These are phyloP conservation scores for Masticophis lateralis DNA, from an alignment of 2,797 vertebrate genomes.

Conservation along the genomic window DNA sequence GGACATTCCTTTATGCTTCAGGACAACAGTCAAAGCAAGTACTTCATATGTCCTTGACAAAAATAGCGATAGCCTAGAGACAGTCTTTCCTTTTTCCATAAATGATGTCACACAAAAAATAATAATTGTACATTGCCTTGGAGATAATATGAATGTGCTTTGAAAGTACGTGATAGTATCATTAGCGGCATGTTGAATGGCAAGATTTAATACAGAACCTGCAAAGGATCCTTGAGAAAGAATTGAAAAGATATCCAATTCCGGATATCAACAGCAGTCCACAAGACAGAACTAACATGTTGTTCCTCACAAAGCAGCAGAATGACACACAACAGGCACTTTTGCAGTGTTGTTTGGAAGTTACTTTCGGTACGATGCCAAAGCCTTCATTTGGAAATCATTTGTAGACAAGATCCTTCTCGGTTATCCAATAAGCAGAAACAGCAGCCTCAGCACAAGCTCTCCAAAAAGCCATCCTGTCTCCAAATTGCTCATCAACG, in stretches of 20 bases:
- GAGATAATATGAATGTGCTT: background rate
- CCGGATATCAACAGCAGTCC: background rate
- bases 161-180: background rate
- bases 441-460: background rate
- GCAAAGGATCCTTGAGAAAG: conserved; percentile 23
- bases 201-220: background rate
- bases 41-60: conserved; percentile 32
- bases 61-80: conserved; percentile 35
- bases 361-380: conserved; percentile 33
- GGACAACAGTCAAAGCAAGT: background rate
- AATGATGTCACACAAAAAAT: background rate
- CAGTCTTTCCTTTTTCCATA: conserved; percentile 21
- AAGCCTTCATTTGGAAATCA: conserved; percentile 14
- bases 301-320: conserved; percentile 16
- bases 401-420: conserved; percentile 25
- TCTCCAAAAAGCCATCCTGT: background rate
- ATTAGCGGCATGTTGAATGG: background rate
- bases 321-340: conserved; percentile 34
- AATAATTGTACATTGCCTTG: background rate
- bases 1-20: conserved; percentile 18
- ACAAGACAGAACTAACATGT: conserved; percentile 18
- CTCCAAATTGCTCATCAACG: conserved; percentile 18
- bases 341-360: conserved; percentile 29
- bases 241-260: conserved; percentile 14
- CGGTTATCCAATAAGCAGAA: conserved; percentile 19